phyloP scores from a whole-genome alignment of 1,140 invertebrate genomes.

The Hermetia illucens region DNA sequence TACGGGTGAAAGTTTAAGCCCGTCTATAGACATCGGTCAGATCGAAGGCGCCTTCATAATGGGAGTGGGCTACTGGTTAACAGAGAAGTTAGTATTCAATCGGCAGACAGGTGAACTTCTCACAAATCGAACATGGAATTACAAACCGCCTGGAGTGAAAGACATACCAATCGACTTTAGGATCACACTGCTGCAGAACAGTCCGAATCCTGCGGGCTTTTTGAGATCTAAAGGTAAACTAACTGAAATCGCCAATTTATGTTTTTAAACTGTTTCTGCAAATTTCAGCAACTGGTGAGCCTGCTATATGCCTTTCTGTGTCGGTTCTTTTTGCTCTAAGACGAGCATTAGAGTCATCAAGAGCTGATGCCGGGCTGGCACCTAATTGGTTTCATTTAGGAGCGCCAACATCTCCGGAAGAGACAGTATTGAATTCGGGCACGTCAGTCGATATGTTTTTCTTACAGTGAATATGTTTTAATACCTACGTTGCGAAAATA shows the following conservation, averaged over 20 bases:
- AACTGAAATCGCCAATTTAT: too few species aligned
- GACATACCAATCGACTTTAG: slow-evolving; percentile 68
- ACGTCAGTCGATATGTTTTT: background rate
- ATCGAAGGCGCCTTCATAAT: slow-evolving; percentile 56
- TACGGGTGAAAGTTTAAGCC: slow-evolving; percentile 48
- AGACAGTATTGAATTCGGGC: slow-evolving; percentile 7
- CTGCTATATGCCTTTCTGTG: slow-evolving; percentile 53
- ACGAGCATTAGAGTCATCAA: slow-evolving; percentile 49
- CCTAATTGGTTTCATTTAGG: slow-evolving; percentile 31
- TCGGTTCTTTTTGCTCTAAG: slow-evolving; percentile 53
- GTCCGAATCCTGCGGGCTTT: slow-evolving; percentile 46
- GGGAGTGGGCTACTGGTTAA: slow-evolving; percentile 60
- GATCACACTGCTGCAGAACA: slow-evolving; percentile 50
- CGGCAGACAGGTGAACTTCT: slow-evolving; percentile 43
- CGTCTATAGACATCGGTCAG: slow-evolving; percentile 64
- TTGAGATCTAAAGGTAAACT: slow-evolving; percentile 63
- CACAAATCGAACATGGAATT: slow-evolving; percentile 57
- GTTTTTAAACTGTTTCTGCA: too few species aligned
- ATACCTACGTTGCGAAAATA: too few species aligned
- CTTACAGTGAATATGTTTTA: background rate
- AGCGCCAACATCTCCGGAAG: slow-evolving; percentile 22
- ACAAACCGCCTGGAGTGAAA: slow-evolving; percentile 57
- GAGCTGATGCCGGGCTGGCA: slow-evolving; percentile 35
- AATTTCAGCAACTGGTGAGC: slow-evolving; percentile 58
- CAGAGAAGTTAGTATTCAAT: slow-evolving; percentile 49